These are phyloP conservation scores for Muschampia staudingeri DNA, from an alignment of 2,888 invertebrate genomes.

Conservation along the genomic window DNA sequence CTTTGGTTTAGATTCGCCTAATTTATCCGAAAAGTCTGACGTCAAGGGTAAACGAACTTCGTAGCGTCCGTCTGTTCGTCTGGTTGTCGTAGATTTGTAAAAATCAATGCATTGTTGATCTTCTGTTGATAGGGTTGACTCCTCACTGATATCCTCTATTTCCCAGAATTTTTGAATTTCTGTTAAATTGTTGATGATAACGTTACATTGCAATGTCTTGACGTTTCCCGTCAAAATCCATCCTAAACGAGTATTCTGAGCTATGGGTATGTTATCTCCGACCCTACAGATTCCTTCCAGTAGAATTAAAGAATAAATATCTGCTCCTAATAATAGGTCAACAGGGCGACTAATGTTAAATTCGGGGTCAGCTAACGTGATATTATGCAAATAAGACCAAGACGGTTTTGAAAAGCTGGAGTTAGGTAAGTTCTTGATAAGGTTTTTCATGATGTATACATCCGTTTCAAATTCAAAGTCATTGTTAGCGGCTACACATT, in stretches of 20 bases:
- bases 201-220: conserved; percentile 21
- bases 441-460: too few species aligned
- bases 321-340: too few species aligned
- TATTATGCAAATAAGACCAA: too few species aligned
- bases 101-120: conserved; percentile 18
- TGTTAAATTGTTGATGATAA: conserved; percentile 18
- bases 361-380: too few species aligned
- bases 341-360: too few species aligned
- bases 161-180: conserved; percentile 21
- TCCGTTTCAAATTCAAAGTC: too few species aligned
- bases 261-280: conserved; percentile 18
- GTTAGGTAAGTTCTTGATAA: too few species aligned
- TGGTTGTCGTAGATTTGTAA: conserved; percentile 14
- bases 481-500: too few species aligned
- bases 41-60: conserved; percentile 4
- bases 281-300: conserved; percentile 22
- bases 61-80: conserved; percentile 10
- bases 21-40: conserved; percentile 13
- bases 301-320: too few species aligned
- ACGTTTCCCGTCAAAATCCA: conserved; percentile 17
- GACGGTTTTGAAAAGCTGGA: too few species aligned
- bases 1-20: conserved; percentile 34
- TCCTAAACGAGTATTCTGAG: conserved; percentile 23
- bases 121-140: conserved; percentile 19
- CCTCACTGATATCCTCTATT: conserved; percentile 25